phyloP scores from a whole-genome alignment of 2,113 vertebrate species.

The Brachypodius melanocephalos region DNA sequence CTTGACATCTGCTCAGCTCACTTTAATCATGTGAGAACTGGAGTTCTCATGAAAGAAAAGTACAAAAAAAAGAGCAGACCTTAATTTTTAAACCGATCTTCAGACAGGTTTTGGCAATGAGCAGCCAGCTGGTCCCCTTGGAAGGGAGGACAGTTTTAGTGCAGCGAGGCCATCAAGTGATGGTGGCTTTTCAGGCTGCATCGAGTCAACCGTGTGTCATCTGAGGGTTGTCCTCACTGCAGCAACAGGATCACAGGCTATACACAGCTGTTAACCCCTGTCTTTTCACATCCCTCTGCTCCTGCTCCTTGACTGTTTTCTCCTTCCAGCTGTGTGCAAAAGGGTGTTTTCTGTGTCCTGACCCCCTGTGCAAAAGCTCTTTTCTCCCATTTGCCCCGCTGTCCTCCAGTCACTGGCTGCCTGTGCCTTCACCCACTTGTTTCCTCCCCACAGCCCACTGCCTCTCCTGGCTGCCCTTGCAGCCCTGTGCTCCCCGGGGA shows the following conservation, averaged over 20 bases:
- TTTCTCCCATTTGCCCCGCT: neutral
- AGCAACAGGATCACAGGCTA: neutral
- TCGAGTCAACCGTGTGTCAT: accelerated
- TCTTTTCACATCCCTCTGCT: neutral
- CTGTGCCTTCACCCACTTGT: accelerated
- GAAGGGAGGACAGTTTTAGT: neutral
- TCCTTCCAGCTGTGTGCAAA: neutral
- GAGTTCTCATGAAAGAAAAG: neutral
- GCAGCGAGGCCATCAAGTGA: neutral
- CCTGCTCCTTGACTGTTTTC: neutral
- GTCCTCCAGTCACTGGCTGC: neutral
- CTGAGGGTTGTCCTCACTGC: neutral
- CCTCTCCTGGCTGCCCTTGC: accelerated
- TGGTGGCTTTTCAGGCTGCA: neutral
- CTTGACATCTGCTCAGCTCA: neutral
- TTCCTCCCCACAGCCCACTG: neutral
- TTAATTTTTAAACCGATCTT: neutral
- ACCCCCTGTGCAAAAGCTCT: neutral
- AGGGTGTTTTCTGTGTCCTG: neutral
- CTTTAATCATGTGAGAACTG: neutral
- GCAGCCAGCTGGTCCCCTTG: neutral
- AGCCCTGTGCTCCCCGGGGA: neutral
- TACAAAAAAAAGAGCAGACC: neutral
- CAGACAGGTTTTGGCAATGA: neutral
- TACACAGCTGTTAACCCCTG: neutral